These are phyloP conservation scores for Montipora sp. DNA, from an alignment of 64 coral and sea anemone genomes.

Conservation along the genomic window DNA sequence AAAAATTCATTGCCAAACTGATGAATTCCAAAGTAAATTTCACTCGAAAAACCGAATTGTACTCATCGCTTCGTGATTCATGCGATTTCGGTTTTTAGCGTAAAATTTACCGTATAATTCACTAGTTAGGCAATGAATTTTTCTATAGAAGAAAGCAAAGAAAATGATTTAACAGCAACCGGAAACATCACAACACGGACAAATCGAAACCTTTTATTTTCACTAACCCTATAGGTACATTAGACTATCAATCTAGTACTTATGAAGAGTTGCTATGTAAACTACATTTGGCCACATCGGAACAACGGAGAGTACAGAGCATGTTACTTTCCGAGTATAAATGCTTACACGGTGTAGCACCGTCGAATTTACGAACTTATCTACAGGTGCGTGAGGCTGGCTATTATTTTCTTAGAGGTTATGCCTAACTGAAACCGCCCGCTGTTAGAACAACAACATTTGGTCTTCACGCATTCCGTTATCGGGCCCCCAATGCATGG, in stretches of 20 bases:
- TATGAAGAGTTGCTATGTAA: slow-evolving; percentile 1
- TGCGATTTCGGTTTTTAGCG: too few relatives aligned
- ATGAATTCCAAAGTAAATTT: too few relatives aligned
- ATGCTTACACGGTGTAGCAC: not conserved
- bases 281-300: not conserved
- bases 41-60: too few relatives aligned
- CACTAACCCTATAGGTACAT: not conserved
- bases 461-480: not conserved
- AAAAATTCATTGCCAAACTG: too few relatives aligned
- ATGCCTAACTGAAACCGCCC: not conserved
- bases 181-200: not conserved
- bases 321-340: slow-evolving; percentile 1
- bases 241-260: not conserved
- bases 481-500: not conserved
- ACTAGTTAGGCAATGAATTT: too few relatives aligned
- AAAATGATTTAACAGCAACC: too few relatives aligned
- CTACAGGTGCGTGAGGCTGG: slow-evolving; percentile 2
- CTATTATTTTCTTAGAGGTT: not conserved
- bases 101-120: too few relatives aligned
- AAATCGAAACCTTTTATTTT: not conserved
- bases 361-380: not conserved
- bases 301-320: slow-evolving; percentile 11
- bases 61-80: too few relatives aligned
- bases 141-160: too few relatives aligned
- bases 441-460: slow-evolving; percentile 4